Conservation (phyloP, 2,113 vertebrate species). For the Oriolus oriolus region DNA sequence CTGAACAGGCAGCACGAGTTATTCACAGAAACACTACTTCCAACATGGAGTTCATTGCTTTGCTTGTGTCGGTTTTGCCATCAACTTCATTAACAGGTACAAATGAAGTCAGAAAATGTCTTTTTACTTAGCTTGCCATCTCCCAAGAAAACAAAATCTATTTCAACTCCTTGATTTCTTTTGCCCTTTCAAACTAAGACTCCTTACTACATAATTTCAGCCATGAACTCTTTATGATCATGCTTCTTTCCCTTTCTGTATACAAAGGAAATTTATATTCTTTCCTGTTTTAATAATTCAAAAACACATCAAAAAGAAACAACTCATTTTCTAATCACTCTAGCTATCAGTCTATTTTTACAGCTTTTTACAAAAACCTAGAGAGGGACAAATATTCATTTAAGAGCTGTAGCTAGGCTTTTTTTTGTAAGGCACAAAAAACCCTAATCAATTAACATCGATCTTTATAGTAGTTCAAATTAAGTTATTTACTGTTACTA, state of each 20-base stretch:
- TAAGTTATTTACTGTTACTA: neutral
- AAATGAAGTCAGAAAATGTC: neutral
- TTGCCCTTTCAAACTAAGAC: neutral
- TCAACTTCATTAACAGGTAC: neutral
- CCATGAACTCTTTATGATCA: neutral
- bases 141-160: neutral
- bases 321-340: neutral
- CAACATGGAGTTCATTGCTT: neutral
- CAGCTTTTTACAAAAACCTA: neutral
- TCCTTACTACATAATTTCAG: neutral
- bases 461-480: neutral
- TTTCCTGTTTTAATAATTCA: neutral
- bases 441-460: rapidly evolving
- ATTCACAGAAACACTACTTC: neutral
- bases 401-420: neutral
- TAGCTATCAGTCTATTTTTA: neutral
- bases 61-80: neutral
- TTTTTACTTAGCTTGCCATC: neutral
- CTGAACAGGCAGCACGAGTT: neutral
- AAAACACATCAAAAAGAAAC: neutral
- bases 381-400: neutral
- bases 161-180: neutral
- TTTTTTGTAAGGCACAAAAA: neutral
- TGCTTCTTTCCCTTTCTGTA: neutral
- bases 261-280: neutral